Evolutionary conservation across 1,140 invertebrate species (phyloP).

Genomic region (Brachionus rotundiformis): DNA sequence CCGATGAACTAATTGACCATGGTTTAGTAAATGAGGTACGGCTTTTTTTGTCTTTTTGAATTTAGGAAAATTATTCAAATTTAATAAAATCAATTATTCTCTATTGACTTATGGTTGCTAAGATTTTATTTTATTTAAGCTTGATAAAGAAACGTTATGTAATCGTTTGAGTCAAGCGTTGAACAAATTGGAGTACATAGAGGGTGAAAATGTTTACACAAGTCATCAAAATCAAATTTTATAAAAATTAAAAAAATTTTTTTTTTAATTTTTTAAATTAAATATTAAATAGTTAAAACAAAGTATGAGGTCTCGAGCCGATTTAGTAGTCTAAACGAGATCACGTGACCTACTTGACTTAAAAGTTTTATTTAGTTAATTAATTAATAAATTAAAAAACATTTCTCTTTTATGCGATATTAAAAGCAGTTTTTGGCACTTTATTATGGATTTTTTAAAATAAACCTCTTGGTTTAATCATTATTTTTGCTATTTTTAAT

Average conservation of each 20-base stretch:
- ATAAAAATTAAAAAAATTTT: constrained; percentile 12
- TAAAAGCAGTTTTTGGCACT: background rate
- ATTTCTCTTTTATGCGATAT: background rate
- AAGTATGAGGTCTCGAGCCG: constrained; percentile 10
- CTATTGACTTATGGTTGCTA: background rate
- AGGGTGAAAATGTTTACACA: constrained; percentile 28
- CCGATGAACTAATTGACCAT: constrained; percentile 38
- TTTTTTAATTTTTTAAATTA: background rate
- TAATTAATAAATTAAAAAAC: constrained; percentile 23
- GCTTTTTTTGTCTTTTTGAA: no score
- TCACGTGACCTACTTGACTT: background rate
- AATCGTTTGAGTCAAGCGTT: constrained; percentile 22
- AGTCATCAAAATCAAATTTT: constrained; percentile 42
- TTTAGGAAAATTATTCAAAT: no score
- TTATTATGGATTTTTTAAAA: background rate
- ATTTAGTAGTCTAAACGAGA: constrained; percentile 13
- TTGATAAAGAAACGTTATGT: constrained; percentile 47
- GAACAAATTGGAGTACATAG: constrained; percentile 31
- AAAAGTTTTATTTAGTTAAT: constrained; percentile 12
- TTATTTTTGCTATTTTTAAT: background rate
- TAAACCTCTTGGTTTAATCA: background rate
- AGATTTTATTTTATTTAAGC: background rate
- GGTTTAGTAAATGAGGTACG: constrained; percentile 49
- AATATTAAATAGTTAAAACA: background rate
- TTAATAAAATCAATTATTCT: no score